Percentiles rank a stretch among this genome's conserved stretches.
phyloP scores from a whole-genome alignment of 2,797 vertebrate genomes.

The Bradypodion ventrale region DNA sequence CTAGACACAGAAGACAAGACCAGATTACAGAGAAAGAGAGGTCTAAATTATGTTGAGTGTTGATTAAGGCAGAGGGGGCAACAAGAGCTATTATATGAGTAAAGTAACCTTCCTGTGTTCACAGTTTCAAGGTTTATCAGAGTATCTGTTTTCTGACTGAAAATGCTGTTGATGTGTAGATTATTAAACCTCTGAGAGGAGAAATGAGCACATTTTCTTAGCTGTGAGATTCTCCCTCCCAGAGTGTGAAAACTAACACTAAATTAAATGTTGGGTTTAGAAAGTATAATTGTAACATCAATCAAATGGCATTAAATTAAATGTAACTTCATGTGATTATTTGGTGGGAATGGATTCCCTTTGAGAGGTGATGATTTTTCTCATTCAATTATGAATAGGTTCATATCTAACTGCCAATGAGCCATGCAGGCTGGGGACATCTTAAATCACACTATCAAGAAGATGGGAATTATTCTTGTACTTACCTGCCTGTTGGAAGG shows the following conservation, averaged over 20 bases:
- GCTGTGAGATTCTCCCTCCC: conserved; percentile 38
- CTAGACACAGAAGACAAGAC: too few species aligned
- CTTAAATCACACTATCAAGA: background rate
- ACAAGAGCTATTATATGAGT: conserved; percentile 47
- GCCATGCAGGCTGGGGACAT: background rate
- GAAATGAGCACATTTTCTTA: conserved; percentile 41
- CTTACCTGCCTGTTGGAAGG: conserved; percentile 87
- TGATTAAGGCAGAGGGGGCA: conserved; percentile 30
- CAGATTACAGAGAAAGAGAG: conserved; percentile 43
- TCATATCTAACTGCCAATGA: background rate
- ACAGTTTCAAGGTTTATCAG: conserved; percentile 25
- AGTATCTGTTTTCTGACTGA: conserved; percentile 62
- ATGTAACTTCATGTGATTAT: background rate
- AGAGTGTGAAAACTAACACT: conserved; percentile 50
- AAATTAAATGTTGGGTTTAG: conserved; percentile 11
- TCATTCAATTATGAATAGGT: background rate
- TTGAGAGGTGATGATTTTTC: background rate
- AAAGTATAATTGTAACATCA: conserved; percentile 25
- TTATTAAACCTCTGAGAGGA: conserved; percentile 57
- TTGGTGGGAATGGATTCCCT: too few species aligned
- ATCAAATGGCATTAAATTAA: conserved; percentile 40
- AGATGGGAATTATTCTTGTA: conserved; percentile 19
- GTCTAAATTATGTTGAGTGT: conserved; percentile 37
- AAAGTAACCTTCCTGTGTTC: conserved; percentile 43
- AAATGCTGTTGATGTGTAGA: conserved; percentile 40